Evolutionary conservation across 2,888 invertebrate species (phyloP), one percentile per base, ranked within the genome.

Genomic region (Syritta pipiens): DNA sequence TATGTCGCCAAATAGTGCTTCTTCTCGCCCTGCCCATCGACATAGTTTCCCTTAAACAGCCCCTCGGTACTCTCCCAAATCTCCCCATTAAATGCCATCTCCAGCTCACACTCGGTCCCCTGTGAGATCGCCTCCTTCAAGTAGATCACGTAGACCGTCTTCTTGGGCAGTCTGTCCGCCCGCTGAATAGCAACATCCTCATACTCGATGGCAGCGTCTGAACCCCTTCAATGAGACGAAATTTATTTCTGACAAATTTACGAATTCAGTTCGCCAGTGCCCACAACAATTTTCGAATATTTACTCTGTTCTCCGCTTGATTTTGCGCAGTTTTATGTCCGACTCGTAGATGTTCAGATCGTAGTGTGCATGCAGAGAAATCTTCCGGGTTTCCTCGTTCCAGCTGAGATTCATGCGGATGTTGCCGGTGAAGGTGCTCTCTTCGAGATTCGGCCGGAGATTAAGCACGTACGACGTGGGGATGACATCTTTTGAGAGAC

Each of bases 371-470:
- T 94, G 94, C 0, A 95, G 86, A 0, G 89, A 90, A 53, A 95
- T 91, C 84, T 91, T 91, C 68, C 92, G 91, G 0, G 92, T 90
- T 5, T 91, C 90, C 48, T 91, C 89, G 19, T 90, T 89, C 91
- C 94, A 94, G 1, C 91, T 93, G 12, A 94, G 88, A 84, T 93
- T 93, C 81, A 95, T 94, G 82, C 90, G 90, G 0, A 95, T 92
- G 55, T 90, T 89, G 0, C 95, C 95, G 62, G 90, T 91, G 85
- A 94, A 95, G 7, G 90, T 89, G 0, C 91, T 92, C 53, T 93
- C 91, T 30, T 91, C 91, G 0, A 93, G 88, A 72, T 91, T 91
- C 0, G 95, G 94, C 68, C 93, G 91, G 6, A 95, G 84, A 65
- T 93, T 91, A 24, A 95, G 84, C 17, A 90, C 90, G 85, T 95